Evolutionary conservation across 2,797 vertebrate species (phyloP).

Genomic region (Coilia nasus): DNA sequence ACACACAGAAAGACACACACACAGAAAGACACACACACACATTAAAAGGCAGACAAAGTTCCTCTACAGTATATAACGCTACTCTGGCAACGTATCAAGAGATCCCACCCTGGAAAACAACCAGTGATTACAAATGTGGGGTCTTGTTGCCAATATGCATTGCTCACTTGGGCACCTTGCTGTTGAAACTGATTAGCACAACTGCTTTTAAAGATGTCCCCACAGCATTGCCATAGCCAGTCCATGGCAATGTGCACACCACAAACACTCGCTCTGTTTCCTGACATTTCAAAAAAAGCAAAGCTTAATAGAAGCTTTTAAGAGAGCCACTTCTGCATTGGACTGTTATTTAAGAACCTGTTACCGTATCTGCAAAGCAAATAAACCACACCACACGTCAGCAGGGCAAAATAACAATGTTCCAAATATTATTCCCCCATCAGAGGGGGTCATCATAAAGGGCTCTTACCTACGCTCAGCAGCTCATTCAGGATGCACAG

Average conservation of each 20-base stretch:
- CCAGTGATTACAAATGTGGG: not conserved
- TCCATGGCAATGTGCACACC: too few relatives aligned
- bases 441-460: not conserved
- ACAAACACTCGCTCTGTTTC: too few relatives aligned
- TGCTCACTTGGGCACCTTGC: too few relatives aligned
- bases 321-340: too few relatives aligned
- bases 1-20: not conserved
- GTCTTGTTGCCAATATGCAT: too few relatives aligned
- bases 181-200: too few relatives aligned
- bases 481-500: conserved; percentile 92
- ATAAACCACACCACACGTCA: not conserved
- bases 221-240: too few relatives aligned
- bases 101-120: not conserved
- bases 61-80: not conserved
- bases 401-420: not conserved
- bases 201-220: too few relatives aligned
- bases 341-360: too few relatives aligned
- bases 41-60: not conserved
- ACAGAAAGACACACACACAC: conserved; percentile 32
- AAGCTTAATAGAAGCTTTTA: too few relatives aligned
- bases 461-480: conserved; percentile 85
- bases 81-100: not conserved
- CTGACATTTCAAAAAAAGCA: too few relatives aligned
- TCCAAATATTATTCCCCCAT: not conserved
- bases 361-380: too few relatives aligned